Percentiles rank a stretch among this genome's conserved stretches.
phyloP scores from a whole-genome alignment of 1,140 invertebrate species.

The Drosophila pandora region DNA sequence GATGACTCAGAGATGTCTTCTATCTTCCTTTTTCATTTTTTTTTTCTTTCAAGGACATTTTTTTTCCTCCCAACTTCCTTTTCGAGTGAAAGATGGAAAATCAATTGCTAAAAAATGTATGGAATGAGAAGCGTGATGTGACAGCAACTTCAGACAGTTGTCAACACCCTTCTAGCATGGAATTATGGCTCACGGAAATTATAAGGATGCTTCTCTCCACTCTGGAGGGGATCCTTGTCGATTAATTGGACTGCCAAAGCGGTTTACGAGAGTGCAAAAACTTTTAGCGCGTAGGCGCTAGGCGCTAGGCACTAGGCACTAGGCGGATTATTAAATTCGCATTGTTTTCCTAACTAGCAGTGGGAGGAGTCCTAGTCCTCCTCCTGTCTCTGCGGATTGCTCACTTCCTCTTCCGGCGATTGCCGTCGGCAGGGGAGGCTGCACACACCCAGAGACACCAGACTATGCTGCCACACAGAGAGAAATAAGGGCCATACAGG shows the following conservation, averaged over 20 bases:
- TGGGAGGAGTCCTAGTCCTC: neutral
- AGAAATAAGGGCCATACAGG: neutral
- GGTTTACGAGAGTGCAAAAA: slow-evolving; percentile 61
- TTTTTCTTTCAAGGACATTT: slow-evolving; percentile 31
- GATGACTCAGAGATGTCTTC: slow-evolving; percentile 32
- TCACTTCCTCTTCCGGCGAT: slow-evolving; percentile 64
- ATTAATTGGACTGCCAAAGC: slow-evolving; percentile 70
- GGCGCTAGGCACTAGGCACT: slow-evolving; percentile 37
- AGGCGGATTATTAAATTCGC: slow-evolving; percentile 72
- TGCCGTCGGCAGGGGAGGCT: slow-evolving; percentile 35
- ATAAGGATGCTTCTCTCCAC: slow-evolving; percentile 15
- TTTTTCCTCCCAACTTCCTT: neutral
- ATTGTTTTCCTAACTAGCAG: slow-evolving; percentile 36
- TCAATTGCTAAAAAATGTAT: slow-evolving; percentile 25
- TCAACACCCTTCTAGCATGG: slow-evolving; percentile 33
- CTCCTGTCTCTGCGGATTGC: slow-evolving; percentile 51
- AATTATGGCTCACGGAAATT: slow-evolving; percentile 41
- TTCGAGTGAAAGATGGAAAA: slow-evolving; percentile 28
- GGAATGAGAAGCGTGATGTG: slow-evolving; percentile 44
- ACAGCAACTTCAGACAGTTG: slow-evolving; percentile 43
- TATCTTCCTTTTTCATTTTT: neutral
- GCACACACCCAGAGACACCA: slow-evolving; percentile 12
- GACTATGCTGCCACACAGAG: neutral
- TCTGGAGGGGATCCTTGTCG: slow-evolving; percentile 38
- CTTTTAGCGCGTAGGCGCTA: slow-evolving; percentile 55